Evolutionary conservation across 2,797 vertebrate species (phyloP).

Genomic region (Sebastes steindachneri): DNA sequence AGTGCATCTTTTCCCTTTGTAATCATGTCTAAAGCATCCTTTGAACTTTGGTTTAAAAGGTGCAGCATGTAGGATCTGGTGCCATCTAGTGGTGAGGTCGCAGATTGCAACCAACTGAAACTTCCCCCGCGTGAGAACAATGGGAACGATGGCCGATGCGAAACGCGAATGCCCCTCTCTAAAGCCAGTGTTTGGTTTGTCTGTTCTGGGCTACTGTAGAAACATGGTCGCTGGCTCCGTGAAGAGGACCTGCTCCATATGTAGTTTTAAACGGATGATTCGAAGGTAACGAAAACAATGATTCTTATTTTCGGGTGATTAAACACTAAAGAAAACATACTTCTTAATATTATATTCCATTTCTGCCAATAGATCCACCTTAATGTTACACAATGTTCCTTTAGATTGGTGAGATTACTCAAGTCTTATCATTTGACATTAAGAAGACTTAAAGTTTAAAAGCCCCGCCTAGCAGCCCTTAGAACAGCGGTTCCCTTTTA

Average conservation of each 20-base stretch:
- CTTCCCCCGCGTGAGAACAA: too few relatives aligned
- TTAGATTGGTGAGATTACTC: background rate
- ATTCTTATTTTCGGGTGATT: too few relatives aligned
- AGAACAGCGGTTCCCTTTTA: background rate
- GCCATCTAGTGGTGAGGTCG: accelerated
- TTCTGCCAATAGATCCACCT: too few relatives aligned
- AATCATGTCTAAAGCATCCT: background rate
- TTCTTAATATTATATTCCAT: too few relatives aligned
- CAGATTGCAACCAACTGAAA: too few relatives aligned
- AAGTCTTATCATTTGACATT: background rate
- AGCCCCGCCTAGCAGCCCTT: background rate
- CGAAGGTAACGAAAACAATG: too few relatives aligned
- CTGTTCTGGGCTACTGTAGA: too few relatives aligned
- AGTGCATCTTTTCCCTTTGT: background rate
- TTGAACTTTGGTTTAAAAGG: background rate
- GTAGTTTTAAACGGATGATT: accelerated
- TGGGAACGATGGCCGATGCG: accelerated
- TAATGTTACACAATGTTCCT: too few relatives aligned
- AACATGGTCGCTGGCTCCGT: too few relatives aligned
- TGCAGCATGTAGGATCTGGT: accelerated
- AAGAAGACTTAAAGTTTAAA: background rate
- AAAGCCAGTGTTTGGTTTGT: accelerated
- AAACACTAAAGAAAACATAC: too few relatives aligned
- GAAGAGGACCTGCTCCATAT: too few relatives aligned
- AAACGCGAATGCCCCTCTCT: accelerated